A percentile compares a stretch with the other conserved stretches of the same genome.
Evolutionary conservation across 2,797 vertebrate species (phyloP).

Genomic region (Sparidentex hasta): DNA sequence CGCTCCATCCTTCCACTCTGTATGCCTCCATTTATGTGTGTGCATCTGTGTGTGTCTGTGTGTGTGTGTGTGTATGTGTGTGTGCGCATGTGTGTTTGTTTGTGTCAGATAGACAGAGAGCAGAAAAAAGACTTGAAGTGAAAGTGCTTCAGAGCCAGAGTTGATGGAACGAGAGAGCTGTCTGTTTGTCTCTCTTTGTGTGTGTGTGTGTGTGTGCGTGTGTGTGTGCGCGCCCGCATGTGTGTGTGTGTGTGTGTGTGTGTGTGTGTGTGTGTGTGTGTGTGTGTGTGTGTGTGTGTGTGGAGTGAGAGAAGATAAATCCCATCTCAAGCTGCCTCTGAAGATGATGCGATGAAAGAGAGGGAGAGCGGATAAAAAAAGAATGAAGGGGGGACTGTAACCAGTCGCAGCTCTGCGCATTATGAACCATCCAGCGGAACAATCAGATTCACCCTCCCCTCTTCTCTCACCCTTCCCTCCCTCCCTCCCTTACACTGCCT

Average conservation of each 20-base stretch:
- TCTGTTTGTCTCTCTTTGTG: constrained; percentile 40
- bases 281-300: constrained; percentile 12
- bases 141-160: constrained; percentile 65
- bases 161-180: constrained; percentile 65
- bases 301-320: constrained; percentile 75
- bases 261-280: background rate
- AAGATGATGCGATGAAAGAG: constrained; percentile 83
- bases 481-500: constrained; percentile 30
- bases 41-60: constrained; percentile 7
- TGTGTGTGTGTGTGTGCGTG: background rate
- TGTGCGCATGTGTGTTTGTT: constrained; percentile 49
- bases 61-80: constrained; percentile 13
- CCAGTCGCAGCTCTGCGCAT: constrained; percentile 75
- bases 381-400: constrained; percentile 66
- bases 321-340: constrained; percentile 80
- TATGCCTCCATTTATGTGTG: constrained; percentile 49
- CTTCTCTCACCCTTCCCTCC: constrained; percentile 34
- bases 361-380: constrained; percentile 77
- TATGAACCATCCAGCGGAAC: constrained; percentile 80
- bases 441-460: constrained; percentile 77
- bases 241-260: no score
- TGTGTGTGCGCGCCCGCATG: background rate
- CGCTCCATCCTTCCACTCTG: constrained; percentile 63
- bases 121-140: constrained; percentile 66
- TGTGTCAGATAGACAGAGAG: constrained; percentile 68